Conservation (phyloP, 2,113 vertebrate species). For the Grammomys dolichurus region DNA sequence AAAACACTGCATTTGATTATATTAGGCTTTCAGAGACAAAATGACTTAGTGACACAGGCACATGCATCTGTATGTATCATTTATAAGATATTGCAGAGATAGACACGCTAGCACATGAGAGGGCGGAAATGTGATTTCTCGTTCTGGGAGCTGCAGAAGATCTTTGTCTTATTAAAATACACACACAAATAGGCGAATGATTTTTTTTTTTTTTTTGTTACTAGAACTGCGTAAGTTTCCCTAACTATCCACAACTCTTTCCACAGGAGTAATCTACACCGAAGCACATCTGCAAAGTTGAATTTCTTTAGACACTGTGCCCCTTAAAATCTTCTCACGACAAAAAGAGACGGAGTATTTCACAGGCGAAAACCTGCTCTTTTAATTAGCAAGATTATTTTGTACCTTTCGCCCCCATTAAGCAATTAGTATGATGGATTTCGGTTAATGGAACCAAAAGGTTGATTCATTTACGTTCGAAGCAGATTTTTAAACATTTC, state of each 20-base stretch:
- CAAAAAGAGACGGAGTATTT: slow-evolving; percentile 52
- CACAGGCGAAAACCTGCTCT: not conserved
- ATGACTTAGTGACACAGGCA: slow-evolving; percentile 80
- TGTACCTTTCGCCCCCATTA: slow-evolving; percentile 40
- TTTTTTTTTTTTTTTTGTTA: not conserved
- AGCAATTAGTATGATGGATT: slow-evolving; percentile 71
- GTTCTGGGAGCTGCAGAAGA: not conserved
- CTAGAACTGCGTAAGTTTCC: slow-evolving; percentile 52
- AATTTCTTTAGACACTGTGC: slow-evolving; percentile 68
- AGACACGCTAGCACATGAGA: not conserved
- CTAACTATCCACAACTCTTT: not conserved
- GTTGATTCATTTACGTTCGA: slow-evolving; percentile 54
- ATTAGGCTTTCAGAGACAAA: slow-evolving; percentile 79
- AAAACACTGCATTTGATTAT: slow-evolving; percentile 86
- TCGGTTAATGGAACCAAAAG: slow-evolving; percentile 65
- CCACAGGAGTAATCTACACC: slow-evolving; percentile 37
- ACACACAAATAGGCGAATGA: slow-evolving; percentile 13
- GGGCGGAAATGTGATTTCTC: slow-evolving; percentile 65
- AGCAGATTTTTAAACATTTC: slow-evolving; percentile 51
- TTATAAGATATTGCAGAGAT: slow-evolving; percentile 63
- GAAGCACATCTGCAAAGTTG: slow-evolving; percentile 81
- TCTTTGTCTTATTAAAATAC: slow-evolving; percentile 69
- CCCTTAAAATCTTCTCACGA: not conserved
- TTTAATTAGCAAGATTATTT: slow-evolving; percentile 42
- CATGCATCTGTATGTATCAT: slow-evolving; percentile 49